Evolutionary conservation across 2,888 invertebrate genomes (phyloP).

Genomic region (Eilema griseolum): DNA sequence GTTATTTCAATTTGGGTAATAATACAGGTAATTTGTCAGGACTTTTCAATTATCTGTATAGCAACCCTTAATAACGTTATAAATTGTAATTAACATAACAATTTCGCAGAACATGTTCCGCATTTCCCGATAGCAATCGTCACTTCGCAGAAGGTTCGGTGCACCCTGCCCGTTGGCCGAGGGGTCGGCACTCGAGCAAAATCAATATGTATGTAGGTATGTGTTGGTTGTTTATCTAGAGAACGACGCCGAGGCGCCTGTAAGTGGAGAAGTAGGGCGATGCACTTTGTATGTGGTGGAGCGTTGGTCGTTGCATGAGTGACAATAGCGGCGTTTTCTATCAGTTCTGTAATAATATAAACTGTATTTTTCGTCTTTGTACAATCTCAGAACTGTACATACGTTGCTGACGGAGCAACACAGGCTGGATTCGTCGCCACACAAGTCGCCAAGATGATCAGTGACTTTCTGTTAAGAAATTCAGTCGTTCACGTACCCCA

Average conservation of each 20-base stretch:
- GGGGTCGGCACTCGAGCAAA: slow-evolving; percentile 28
- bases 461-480: no score
- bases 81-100: background rate
- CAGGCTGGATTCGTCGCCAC: no score
- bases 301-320: background rate
- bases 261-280: slow-evolving; percentile 38
- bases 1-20: background rate
- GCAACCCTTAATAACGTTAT: background rate
- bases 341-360: background rate
- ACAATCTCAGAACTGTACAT: no score
- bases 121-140: slow-evolving; percentile 17
- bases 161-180: slow-evolving; percentile 17
- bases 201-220: slow-evolving; percentile 44
- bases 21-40: background rate
- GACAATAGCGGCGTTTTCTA: background rate
- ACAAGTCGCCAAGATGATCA: no score
- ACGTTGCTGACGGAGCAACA: no score
- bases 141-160: slow-evolving; percentile 19
- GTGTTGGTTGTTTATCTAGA: slow-evolving; percentile 44
- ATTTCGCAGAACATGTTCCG: slow-evolving; percentile 32
- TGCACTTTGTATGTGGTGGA: slow-evolving; percentile 36
- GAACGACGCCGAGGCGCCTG: slow-evolving; percentile 47
- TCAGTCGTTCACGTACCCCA: no score
- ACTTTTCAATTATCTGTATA: background rate
- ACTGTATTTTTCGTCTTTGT: no score